Evolutionary conservation across 2,113 vertebrate genomes (phyloP), one percentile per base, ranked within the genome.

Genomic region (Acinonyx jubatus): DNA sequence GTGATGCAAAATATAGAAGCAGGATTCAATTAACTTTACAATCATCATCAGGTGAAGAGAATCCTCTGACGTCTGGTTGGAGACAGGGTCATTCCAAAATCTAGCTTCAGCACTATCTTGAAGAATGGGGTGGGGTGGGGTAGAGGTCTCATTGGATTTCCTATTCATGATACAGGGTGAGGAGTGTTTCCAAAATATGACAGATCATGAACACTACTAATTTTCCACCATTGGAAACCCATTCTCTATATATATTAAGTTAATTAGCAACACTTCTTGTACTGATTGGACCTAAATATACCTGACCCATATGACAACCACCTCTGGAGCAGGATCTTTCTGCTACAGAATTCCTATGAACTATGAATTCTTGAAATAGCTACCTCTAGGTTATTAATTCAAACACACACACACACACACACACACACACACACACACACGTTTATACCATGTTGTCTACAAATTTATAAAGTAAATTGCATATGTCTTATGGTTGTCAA

Each of bases 241-340:
- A 71, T 83, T 96, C 23, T 89, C 94, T 87, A 48, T 92, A 93
- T 95, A 66, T 68, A 68, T 68, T 84, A 78, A 61, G 19, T 78
- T 89, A 79, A 91, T 96, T 90, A 93, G 27, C 52, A 87, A 94
- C 94, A 7, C 21, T 16, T 90, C 29, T 81, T 57, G 16, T 65
- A 93, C 73, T 73, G 36, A 82, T 57, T 41, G 33, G 15, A 48
- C 48, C 33, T 66, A 65, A 91, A 61, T 48, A 66, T 19, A 87
- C 33, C 41, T 90, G 19, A 90, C 45, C 87, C 7, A 31, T 57
- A 61, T 88, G 71, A 45, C 7, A 66, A 31, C 5, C 6, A 50
- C 15, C 9, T 79, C 76, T 91, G 25, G 9, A 92, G 14, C 27
- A 78, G 31, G 57, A 55, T 1, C 2, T 48, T 83, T 76, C 52